Evolutionary conservation across 2,797 vertebrate genomes (phyloP), one percentile per base, ranked within the genome.

Genomic region (Karalla daura): DNA sequence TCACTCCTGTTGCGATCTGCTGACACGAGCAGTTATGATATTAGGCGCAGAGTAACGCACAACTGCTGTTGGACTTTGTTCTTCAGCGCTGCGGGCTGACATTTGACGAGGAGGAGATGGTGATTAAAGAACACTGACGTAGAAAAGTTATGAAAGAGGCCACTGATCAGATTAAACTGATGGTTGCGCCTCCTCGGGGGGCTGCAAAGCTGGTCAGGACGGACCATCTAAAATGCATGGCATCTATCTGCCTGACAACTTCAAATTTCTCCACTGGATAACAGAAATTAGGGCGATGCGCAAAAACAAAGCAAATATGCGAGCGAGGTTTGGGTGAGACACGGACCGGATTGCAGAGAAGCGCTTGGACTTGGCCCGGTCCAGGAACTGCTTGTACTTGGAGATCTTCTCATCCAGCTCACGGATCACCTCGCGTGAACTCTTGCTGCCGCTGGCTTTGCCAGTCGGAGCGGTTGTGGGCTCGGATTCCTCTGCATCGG

Each of bases 301-400:
- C 23, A 58, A 72, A n/a, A 14, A 59, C 45, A 43, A 70, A 36
- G 8, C n/a, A 47, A 74, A 69, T n/a, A 62, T 55, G 6, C 4
- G 1, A 63, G 25, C 70, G 58, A 63, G 32, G 55, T 80, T 56
- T 55, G 49, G 30, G 61, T 35, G 21, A 33, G 39, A 49, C 17
- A 85, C 92, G 11, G 79, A 99, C 98, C 98, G 93, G 87, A 99
- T 94, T 41, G 95, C 95, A 3, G 98, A 99, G 79, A 99, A 99
- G 81, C 94, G 95, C 76, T 96, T 99, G 76, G 95, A 95, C 81
- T 95, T 98, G 74, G 98, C 98, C 73, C 95, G 95, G 78, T 96
- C 94, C 92, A 99, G 86, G 89, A 99, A 99, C 64, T 95, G 96
- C 79, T 95, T 98, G 76, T 96, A 96, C 83, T 97, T 98, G 20